Percentiles rank a stretch among this genome's conserved stretches.
These are phyloP conservation scores for Peromyscus aztecus DNA, from an alignment of 2,797 vertebrate genomes.

Conservation along the genomic window DNA sequence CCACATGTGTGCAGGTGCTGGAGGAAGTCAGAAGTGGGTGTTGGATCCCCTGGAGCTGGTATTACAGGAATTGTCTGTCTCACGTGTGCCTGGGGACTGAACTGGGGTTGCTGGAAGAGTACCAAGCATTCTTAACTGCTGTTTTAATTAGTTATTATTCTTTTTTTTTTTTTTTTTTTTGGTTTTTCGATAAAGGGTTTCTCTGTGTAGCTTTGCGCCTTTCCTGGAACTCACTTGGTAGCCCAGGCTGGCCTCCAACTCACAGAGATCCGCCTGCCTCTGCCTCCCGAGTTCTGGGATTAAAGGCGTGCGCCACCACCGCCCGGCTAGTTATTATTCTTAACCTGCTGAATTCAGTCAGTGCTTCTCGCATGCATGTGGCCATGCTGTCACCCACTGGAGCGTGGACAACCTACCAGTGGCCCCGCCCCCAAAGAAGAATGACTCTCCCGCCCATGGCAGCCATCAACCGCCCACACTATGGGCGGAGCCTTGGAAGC, in stretches of 20 bases:
- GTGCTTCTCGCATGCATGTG: too few relatives aligned
- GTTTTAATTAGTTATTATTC: neutral
- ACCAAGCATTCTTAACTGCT: neutral
- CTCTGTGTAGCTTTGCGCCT: too few relatives aligned
- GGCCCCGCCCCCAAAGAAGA: neutral
- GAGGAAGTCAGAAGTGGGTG: neutral
- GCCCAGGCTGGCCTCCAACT: too few relatives aligned
- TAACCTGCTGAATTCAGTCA: neutral
- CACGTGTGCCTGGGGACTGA: neutral
- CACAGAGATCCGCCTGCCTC: too few relatives aligned
- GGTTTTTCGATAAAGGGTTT: too few relatives aligned
- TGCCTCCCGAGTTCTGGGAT: too few relatives aligned
- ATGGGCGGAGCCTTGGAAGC: neutral
- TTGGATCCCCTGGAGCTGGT: neutral
- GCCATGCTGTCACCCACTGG: neutral
- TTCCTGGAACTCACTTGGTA: too few relatives aligned
- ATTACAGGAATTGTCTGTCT: neutral
- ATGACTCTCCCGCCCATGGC: neutral
- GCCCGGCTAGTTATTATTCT: neutral
- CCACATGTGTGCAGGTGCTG: neutral
- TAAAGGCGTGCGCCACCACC: too few relatives aligned
- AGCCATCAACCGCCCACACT: neutral
- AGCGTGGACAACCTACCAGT: neutral
- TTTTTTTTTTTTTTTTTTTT: too few relatives aligned
- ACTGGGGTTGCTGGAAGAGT: neutral